phyloP scores from a whole-genome alignment of 2,888 invertebrate genomes.

The Automeris io region DNA sequence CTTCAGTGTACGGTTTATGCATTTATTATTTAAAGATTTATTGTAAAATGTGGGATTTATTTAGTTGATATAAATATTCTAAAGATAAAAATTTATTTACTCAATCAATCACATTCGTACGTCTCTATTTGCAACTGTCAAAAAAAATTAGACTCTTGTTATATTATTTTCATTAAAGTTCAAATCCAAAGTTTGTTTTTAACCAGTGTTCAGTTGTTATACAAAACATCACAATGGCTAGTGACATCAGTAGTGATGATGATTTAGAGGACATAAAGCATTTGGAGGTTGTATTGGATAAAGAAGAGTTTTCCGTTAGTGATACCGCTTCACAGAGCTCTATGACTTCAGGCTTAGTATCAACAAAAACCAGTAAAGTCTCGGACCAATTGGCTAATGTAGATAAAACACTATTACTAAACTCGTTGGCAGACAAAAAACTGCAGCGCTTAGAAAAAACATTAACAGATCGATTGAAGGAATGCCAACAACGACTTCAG shows the following conservation, averaged over 20 bases:
- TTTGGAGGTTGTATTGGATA: conserved; percentile 27
- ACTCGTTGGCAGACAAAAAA: conserved; percentile 50
- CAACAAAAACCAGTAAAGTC: conserved; percentile 11
- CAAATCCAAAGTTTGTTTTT: too few relatives aligned
- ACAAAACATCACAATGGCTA: conserved; percentile 20
- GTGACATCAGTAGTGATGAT: conserved; percentile 30
- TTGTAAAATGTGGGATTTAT: too few relatives aligned
- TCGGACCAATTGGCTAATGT: conserved; percentile 28
- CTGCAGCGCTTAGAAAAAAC: conserved; percentile 42
- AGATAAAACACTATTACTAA: conserved; percentile 44
- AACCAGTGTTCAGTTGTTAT: too few relatives aligned
- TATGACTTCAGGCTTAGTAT: conserved; percentile 10
- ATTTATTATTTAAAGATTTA: too few relatives aligned
- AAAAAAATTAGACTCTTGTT: too few relatives aligned
- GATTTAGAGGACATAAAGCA: conserved; percentile 35
- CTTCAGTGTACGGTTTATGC: too few relatives aligned
- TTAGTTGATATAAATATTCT: too few relatives aligned
- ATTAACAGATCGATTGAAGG: conserved; percentile 35
- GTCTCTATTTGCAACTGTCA: too few relatives aligned
- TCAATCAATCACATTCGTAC: too few relatives aligned
- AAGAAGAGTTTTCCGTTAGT: conserved; percentile 21
- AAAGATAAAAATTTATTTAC: too few relatives aligned
- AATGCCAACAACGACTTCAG: conserved; percentile 45
- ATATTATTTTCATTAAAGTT: too few relatives aligned
- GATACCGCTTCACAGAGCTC: conserved; percentile 14